Base-by-base conservation (phyloP, 1,140 invertebrate species). In the Zaprionus capensis region DNA sequence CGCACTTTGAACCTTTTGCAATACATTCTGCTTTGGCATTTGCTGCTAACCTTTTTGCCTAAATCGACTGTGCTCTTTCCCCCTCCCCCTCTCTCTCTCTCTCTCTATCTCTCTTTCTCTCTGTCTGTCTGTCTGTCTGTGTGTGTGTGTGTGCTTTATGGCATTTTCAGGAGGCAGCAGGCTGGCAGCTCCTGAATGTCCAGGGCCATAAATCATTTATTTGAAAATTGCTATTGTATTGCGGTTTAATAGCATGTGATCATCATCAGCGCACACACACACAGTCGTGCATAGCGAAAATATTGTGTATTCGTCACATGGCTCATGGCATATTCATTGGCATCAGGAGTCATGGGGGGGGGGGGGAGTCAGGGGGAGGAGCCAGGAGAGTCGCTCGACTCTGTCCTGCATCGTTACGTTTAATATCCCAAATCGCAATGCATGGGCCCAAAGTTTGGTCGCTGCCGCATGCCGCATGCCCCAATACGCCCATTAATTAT, bases 191-290 rank as follows among this genome's bases (percentile, higher is more conserved):
- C 61, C 68, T 75, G 72, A 78, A 81, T 85, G 82, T 85, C 58
- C 62, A 59, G 68, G n/a, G 80, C 74, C 84, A 88, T 88, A 88
- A 88, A 88, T 88, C 84, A 88, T 88, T 88, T 88, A 88, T 88
- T 81, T 88, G 78, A 88, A 88, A 88, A 88, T 88, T 88, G 84
- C 84, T 81, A 84, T 88, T 84, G 84, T 88, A 88, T 88, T 88
- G 84, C 84, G 84, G 81, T 84, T 88, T 88, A 88, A 88, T 88
- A 81, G 85, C 84, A 88, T 88, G 78, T 88, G 84, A 88, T 88
- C 80, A 83, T 83, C 83, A 87, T 71, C 76, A 80, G 76, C 78
- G 77, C 49, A 62, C 62, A 57, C 49, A 56, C 59, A 73, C 36
- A 66, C 31, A 51, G n/a, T 51, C 51, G 34, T 34, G 24, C 15